phyloP scores from a whole-genome alignment of 2,797 vertebrate species.

The Lophius americanus region DNA sequence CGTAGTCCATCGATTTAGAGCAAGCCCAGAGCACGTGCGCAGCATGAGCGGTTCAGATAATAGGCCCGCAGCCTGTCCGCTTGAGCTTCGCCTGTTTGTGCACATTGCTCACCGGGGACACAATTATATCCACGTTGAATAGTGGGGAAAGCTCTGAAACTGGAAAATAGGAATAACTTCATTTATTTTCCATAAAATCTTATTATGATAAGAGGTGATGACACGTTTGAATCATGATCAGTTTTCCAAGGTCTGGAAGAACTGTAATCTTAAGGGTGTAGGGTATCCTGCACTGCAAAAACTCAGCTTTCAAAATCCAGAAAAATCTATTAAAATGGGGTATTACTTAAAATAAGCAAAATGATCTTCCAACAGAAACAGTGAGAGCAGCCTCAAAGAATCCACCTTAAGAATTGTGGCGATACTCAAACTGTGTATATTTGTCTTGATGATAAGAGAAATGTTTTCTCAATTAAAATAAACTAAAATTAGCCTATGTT shows the following conservation, averaged over 20 bases:
- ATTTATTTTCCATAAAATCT: background rate
- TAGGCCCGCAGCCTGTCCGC: constrained; percentile 35
- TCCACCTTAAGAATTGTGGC: too few relatives aligned
- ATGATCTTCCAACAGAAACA: too few relatives aligned
- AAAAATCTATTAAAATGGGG: too few relatives aligned
- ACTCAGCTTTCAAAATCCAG: too few relatives aligned
- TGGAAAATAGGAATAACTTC: background rate
- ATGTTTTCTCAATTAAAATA: too few relatives aligned
- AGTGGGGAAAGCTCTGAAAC: constrained; percentile 17
- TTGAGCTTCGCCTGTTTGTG: constrained; percentile 54
- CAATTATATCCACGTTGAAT: constrained; percentile 1
- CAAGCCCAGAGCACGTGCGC: constrained; percentile 39
- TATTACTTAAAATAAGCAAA: too few relatives aligned
- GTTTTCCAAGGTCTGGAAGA: constrained; percentile 4
- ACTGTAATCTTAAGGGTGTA: background rate
- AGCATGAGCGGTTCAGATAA: constrained; percentile 52
- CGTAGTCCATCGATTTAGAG: constrained; percentile 60
- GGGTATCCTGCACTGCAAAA: background rate
- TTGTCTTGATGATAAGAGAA: too few relatives aligned
- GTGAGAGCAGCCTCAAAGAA: too few relatives aligned
- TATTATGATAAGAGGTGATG: constrained; percentile 4
- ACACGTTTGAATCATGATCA: background rate
- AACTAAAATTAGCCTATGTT: too few relatives aligned
- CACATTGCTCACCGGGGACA: constrained; percentile 21
- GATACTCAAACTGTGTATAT: too few relatives aligned